Percentiles rank a stretch among this genome's conserved stretches.
Conservation (phyloP, 2,797 vertebrate genomes). For the Oreochromis grahami region DNA sequence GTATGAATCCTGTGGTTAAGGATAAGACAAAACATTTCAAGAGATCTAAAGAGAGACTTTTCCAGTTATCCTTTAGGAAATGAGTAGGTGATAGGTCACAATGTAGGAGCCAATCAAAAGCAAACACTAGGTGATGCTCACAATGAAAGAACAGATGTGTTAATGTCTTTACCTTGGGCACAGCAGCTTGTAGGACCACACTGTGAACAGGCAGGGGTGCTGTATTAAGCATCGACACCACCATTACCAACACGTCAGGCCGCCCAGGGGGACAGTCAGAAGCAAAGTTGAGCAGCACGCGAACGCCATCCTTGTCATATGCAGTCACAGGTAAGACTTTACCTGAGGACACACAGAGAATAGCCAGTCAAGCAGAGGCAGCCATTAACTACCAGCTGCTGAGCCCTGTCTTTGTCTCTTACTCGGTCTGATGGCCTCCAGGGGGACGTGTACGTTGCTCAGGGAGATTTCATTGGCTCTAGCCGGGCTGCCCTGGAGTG, state of each 20-base stretch:
- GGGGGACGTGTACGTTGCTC: conserved; percentile 83
- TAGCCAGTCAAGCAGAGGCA: not conserved
- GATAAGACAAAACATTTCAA: not conserved
- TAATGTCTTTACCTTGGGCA: conserved; percentile 85
- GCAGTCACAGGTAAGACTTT: conserved; percentile 88
- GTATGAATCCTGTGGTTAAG: not conserved
- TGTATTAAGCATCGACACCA: conserved; percentile 95
- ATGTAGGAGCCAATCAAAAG: not conserved
- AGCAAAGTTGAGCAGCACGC: conserved; percentile 92
- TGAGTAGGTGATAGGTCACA: not conserved
- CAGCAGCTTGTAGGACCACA: conserved; percentile 89
- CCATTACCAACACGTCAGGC: conserved; percentile 87
- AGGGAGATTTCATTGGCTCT: conserved; percentile 82
- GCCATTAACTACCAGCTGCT: not conserved
- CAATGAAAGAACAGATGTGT: not conserved
- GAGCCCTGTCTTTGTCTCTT: conserved; percentile 46
- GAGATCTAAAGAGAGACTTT: not conserved
- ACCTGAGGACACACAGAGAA: conserved; percentile 70
- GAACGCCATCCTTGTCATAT: conserved; percentile 92
- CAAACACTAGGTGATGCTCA: not conserved
- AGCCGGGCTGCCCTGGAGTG: conserved; percentile 82
- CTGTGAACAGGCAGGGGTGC: conserved; percentile 83
- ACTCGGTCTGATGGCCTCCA: conserved; percentile 95
- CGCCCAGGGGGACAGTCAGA: conserved; percentile 86
- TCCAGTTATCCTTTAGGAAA: not conserved